phyloP scores from a whole-genome alignment of 2,113 vertebrate species.

The Ceuthmochares aereus region DNA sequence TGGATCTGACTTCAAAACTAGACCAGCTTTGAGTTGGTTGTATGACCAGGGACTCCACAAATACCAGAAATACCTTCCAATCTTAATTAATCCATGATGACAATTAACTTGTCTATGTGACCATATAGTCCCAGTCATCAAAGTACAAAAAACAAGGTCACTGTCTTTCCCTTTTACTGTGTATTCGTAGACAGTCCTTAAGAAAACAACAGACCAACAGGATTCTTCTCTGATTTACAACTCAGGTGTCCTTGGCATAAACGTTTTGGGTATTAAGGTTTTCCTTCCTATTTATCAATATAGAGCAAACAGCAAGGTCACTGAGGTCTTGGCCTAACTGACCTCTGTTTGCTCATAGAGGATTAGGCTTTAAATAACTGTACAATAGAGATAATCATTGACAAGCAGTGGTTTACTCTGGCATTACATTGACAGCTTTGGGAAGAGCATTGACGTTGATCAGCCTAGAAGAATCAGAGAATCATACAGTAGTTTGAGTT shows the following conservation, averaged over 20 bases:
- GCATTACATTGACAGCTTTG: neutral
- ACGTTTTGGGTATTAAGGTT: neutral
- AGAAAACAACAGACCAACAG: neutral
- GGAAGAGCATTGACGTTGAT: neutral
- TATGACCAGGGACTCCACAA: neutral
- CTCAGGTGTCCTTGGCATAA: neutral
- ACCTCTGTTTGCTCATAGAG: neutral
- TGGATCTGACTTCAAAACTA: neutral
- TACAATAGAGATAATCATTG: neutral
- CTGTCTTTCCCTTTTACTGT: neutral
- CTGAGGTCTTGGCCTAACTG: neutral
- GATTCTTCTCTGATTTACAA: neutral
- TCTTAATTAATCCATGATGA: neutral
- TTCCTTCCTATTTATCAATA: neutral
- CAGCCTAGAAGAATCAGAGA: neutral
- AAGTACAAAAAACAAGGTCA: neutral
- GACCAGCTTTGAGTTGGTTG: neutral
- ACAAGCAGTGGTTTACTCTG: neutral
- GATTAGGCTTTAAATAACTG: neutral
- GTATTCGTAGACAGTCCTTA: neutral
- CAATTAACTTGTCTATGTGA: neutral
- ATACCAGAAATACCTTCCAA: neutral
- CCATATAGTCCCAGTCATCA: neutral
- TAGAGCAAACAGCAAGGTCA: neutral
- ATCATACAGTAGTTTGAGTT: too few relatives aligned